Base-by-base conservation (phyloP, 2,888 invertebrate species). In the Pyrrhia umbra region DNA sequence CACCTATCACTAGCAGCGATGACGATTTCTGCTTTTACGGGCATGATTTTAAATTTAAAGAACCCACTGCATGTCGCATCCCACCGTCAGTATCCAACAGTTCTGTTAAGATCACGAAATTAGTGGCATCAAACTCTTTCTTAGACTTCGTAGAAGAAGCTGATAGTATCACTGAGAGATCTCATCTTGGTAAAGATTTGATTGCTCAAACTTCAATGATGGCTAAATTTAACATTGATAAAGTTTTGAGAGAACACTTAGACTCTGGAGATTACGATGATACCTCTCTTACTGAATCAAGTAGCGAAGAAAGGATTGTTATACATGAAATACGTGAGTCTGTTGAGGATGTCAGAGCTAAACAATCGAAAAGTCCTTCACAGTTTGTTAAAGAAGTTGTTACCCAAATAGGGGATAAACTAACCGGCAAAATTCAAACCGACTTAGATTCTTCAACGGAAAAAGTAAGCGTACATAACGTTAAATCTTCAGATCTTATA, bases 11-110 rank as follows among this genome's bases (percentile, higher is more conserved):
- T 42, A 92, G 92, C 87, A 93, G 93, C 79, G 93, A 94, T 51
- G 94, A 93, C 57, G 92, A 92, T 85, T 92, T 93, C 83, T 85
- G 88, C 77, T 93, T 91, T 81, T 92, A 90, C 82, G 92, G 91
- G 90, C 94, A 94, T 92, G 94, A 92, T 88, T 90, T 91, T 88
- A 91, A 89, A 75, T 90, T 90, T 78, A 88, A 89, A 81, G 85
- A 90, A 85, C 86, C 90, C 85, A 83, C 79, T 89, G 93, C 93
- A 93, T 93, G 93, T 81, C 86, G 85, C 79, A 77, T 89, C 72
- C 86, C 90, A 70, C 90, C 89, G 68, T 90, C 93, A 68, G 85
- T 91, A 71, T 93, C 93, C 59, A 90, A 93, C 72, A 90, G 90
- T 80, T 91, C 92, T 39, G 84, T 91, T 79, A 90, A 81, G 82